Conservation (phyloP, 92 coral and sea anemone genomes). For the Palythoa heliodiscus region DNA sequence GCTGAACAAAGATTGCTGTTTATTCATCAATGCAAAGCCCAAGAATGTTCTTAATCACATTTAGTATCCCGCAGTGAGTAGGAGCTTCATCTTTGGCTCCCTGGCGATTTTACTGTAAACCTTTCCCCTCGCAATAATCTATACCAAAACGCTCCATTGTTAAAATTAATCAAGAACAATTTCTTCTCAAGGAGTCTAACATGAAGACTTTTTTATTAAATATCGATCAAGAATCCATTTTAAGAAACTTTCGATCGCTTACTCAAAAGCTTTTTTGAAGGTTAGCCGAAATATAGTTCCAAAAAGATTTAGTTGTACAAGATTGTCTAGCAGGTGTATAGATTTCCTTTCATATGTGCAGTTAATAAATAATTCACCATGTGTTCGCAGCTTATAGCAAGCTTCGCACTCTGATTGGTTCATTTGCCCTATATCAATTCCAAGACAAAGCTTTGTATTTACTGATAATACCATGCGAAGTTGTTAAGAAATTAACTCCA, state of each 20-base stretch:
- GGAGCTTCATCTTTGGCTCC: constrained; percentile 38
- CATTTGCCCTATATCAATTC: constrained; percentile 63
- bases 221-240: background rate
- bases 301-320: background rate
- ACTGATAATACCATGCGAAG: constrained; percentile 74
- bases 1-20: constrained; percentile 25
- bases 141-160: constrained; percentile 26
- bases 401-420: constrained; percentile 70
- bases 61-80: constrained; percentile 23
- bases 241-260: background rate
- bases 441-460: constrained; percentile 79
- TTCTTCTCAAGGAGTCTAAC: constrained; percentile 14
- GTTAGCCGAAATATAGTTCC: background rate
- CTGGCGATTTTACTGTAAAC: constrained; percentile 28
- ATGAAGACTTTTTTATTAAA: background rate
- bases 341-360: constrained; percentile 86
- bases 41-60: constrained; percentile 25
- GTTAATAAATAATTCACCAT: constrained; percentile 91
- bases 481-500: constrained; percentile 90
- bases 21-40: constrained; percentile 30
- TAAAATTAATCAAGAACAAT: constrained; percentile 11
- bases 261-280: background rate
- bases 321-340: constrained; percentile 6
- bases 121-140: constrained; percentile 28
- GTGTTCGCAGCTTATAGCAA: constrained; percentile 86